phyloP scores from a whole-genome alignment of 2,888 invertebrate genomes.

The Mayetiola destructor region DNA sequence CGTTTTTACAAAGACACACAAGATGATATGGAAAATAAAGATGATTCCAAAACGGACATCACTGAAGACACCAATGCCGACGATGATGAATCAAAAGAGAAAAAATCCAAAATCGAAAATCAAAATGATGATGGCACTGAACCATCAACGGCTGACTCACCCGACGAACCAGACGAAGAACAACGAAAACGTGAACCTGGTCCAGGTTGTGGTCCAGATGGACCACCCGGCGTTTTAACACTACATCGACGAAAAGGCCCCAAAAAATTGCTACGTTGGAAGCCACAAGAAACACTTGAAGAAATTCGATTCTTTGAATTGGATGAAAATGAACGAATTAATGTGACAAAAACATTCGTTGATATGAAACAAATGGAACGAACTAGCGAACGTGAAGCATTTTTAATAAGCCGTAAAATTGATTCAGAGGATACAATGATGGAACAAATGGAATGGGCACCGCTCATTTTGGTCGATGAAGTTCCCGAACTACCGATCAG shows the following conservation, averaged over 20 bases:
- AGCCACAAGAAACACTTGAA: conserved; percentile 62
- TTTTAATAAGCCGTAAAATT: conserved; percentile 60
- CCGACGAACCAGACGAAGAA: conserved; percentile 19
- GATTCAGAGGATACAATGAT: conserved; percentile 68
- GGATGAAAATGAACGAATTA: conserved; percentile 90
- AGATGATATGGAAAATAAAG: conserved; percentile 39
- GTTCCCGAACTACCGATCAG: conserved; percentile 54
- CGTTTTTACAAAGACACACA: conserved; percentile 86
- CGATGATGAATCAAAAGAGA: conserved; percentile 22
- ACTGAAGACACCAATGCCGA: conserved; percentile 26
- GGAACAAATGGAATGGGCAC: conserved; percentile 58
- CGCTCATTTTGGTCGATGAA: conserved; percentile 52
- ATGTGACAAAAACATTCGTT: conserved; percentile 80
- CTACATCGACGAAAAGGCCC: conserved; percentile 57
- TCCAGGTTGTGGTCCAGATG: conserved; percentile 39
- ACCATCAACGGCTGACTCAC: conserved; percentile 23
- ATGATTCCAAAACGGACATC: conserved; percentile 44
- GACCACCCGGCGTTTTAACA: conserved; percentile 59
- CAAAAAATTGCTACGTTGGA: conserved; percentile 70
- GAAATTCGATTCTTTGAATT: conserved; percentile 81
- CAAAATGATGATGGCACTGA: conserved; percentile 28
- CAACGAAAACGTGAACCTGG: conserved; percentile 26
- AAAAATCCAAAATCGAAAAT: conserved; percentile 28
- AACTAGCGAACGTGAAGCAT: conserved; percentile 68
- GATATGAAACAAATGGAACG: conserved; percentile 87